Evolutionary conservation across 2,113 vertebrate species (phyloP), one percentile per base, ranked within the genome.

Genomic region (Hippocampus guttulatus): DNA sequence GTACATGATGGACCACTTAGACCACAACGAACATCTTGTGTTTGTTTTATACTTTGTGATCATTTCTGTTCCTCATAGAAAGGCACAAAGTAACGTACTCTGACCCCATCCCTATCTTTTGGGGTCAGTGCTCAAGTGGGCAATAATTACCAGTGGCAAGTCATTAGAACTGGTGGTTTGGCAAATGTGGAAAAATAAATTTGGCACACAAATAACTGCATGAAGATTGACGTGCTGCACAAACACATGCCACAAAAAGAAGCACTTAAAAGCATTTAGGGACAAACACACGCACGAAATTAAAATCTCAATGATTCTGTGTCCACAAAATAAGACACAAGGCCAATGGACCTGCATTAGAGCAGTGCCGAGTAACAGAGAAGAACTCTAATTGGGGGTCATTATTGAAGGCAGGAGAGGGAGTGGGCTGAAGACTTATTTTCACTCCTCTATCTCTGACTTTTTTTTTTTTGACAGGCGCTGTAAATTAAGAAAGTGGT

Each of bases 401-500:
- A 91, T 92, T 92, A 90, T 90, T 88, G 85, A 88, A 85, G 83
- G 84, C 70, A 71, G 71, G 82, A 86, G 80, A 84, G 71, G 69
- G 69, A 83, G 89, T 77, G 84, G 78, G 83, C 86, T 85, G 75
- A 84, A 85, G 82, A 89, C 87, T 90, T 84, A 87, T 89, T 87
- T 88, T 84, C 78, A 81, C 86, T 87, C 82, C 79, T 84, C 81
- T 80, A 84, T 86, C 30, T 71, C 82, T 78, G 14, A 82, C 84
- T 88, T 84, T 77, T 84, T 80, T 75, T 81, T 92, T 80, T 75
- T 81, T 92, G 91, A 92, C 89, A 90, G 88, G 78, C 66, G 70
- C 88, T 88, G 88, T 91, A 91, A 92, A 92, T 91, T 88, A 89
- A 89, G 88, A 89, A 92, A 92, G 89, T 89, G 84, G 88, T 88